Percentiles rank a stretch among this genome's conserved stretches.
phyloP scores from a whole-genome alignment of 1,140 invertebrate genomes.

The Macrosteles quadrilineatus region DNA sequence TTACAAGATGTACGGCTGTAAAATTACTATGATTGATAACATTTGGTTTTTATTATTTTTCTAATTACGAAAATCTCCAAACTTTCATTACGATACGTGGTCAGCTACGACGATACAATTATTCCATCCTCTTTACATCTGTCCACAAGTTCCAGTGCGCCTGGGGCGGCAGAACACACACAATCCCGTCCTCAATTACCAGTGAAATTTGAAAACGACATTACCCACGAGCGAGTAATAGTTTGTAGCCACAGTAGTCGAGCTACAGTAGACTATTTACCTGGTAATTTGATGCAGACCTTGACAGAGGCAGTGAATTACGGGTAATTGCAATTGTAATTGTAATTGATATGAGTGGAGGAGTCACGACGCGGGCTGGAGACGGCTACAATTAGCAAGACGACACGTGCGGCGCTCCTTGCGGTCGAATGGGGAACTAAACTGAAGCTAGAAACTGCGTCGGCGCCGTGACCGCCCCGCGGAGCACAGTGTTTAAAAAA shows the following conservation, averaged over 20 bases:
- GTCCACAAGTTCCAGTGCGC: neutral
- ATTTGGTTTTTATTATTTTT: too few species aligned
- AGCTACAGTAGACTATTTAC: slow-evolving; percentile 7
- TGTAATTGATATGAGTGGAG: slow-evolving; percentile 21
- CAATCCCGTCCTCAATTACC: slow-evolving; percentile 9
- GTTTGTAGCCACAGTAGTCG: neutral
- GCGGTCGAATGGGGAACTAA: neutral
- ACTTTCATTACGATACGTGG: too few species aligned
- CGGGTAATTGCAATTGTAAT: slow-evolving; percentile 16
- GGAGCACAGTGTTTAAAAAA: too few species aligned
- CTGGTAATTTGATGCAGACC: slow-evolving; percentile 18
- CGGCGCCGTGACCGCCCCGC: too few species aligned
- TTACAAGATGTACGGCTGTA: too few species aligned
- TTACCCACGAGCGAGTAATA: neutral
- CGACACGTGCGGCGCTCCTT: neutral
- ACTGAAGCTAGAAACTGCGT: too few species aligned
- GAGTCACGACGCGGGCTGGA: slow-evolving; percentile 6
- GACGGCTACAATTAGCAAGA: neutral
- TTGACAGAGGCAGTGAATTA: slow-evolving; percentile 22
- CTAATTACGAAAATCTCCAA: too few species aligned
- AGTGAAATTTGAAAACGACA: slow-evolving; percentile 12
- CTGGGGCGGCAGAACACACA: slow-evolving; percentile 15
- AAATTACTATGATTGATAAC: too few species aligned
- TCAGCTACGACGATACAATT: too few species aligned
- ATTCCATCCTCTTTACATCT: too few species aligned